Conservation (phyloP, 2,113 vertebrate species). For the Struthio camelus region DNA sequence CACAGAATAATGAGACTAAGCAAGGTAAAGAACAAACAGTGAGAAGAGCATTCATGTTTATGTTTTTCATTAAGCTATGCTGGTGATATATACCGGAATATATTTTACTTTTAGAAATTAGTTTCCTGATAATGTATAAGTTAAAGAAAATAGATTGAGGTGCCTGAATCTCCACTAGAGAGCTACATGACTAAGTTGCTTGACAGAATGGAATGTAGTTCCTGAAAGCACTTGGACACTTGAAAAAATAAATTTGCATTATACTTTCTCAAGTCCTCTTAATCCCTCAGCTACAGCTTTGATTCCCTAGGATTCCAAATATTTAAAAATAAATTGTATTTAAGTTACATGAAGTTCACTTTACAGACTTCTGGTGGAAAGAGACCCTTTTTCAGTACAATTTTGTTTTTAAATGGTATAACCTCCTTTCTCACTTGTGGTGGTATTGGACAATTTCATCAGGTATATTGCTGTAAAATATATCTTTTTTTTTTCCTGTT, state of each 20-base stretch:
- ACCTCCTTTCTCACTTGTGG: background rate
- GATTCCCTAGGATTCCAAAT: background rate
- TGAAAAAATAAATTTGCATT: background rate
- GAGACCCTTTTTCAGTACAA: background rate
- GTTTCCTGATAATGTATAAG: background rate
- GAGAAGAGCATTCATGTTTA: background rate
- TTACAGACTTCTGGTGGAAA: background rate
- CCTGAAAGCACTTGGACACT: background rate
- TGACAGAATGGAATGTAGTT: background rate
- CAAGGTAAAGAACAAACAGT: background rate
- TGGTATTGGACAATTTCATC: background rate
- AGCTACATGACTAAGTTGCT: background rate
- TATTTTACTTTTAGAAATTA: background rate
- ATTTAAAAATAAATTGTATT: background rate
- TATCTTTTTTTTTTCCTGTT: background rate
- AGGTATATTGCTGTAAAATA: background rate
- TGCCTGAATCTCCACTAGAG: background rate
- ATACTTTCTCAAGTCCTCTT: background rate
- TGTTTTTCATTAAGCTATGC: background rate
- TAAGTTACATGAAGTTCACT: background rate
- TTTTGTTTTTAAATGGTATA: background rate
- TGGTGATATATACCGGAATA: background rate
- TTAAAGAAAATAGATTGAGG: background rate
- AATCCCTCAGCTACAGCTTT: background rate
- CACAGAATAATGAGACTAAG: background rate